Percentiles rank a stretch among this genome's conserved stretches.
Evolutionary conservation across 2,113 vertebrate species (phyloP).

Genomic region (Taxidea taxus): DNA sequence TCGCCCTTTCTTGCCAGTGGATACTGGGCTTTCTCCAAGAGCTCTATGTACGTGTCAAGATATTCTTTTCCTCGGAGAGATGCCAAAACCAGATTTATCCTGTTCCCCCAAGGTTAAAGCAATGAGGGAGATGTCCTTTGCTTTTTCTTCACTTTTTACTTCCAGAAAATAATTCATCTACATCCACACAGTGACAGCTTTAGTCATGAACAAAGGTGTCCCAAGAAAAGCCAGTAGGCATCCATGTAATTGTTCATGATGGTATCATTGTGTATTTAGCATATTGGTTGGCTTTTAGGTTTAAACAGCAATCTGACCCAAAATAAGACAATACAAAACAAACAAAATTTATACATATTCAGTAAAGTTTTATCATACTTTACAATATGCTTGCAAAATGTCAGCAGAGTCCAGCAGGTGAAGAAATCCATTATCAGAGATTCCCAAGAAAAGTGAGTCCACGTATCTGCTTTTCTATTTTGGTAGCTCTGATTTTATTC

Average conservation of each 20-base stretch:
- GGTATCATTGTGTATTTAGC: conserved; percentile 82
- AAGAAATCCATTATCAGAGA: not conserved
- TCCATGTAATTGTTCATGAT: conserved; percentile 81
- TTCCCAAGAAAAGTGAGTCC: not conserved
- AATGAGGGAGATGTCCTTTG: conserved; percentile 83
- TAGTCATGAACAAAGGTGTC: conserved; percentile 77
- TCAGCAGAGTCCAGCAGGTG: not conserved
- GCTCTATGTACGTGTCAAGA: conserved; percentile 69
- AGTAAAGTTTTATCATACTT: not conserved
- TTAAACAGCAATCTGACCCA: not conserved
- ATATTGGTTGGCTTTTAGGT: conserved; percentile 66
- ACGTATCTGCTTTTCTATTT: not conserved
- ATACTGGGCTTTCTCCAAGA: conserved; percentile 69
- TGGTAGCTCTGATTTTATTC: conserved; percentile 1
- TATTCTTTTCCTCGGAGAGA: conserved; percentile 76
- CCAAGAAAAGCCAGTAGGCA: conserved; percentile 78
- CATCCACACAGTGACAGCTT: conserved; percentile 82
- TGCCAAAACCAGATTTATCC: conserved; percentile 79
- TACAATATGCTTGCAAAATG: not conserved
- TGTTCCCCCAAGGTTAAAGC: conserved; percentile 84
- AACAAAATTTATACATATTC: conserved; percentile 18
- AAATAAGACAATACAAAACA: conserved; percentile 41
- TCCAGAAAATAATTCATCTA: conserved; percentile 84
- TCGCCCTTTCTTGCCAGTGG: conserved; percentile 68
- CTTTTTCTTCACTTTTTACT: conserved; percentile 77